Conservation (phyloP, 2,888 invertebrate genomes). For the Amaurobius ferox region DNA sequence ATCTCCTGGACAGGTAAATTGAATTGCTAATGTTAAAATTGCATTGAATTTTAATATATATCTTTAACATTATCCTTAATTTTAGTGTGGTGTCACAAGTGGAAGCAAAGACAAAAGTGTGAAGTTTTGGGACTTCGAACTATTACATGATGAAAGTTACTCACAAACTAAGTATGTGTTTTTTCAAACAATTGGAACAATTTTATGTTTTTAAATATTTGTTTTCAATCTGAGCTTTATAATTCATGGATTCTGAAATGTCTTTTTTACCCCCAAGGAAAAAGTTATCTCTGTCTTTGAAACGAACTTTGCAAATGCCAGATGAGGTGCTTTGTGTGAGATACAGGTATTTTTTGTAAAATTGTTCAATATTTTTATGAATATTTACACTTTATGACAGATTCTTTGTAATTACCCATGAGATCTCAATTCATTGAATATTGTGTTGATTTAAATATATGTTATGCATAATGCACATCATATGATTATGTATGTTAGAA, state of each 20-base stretch:
- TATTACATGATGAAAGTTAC: constrained; percentile 82
- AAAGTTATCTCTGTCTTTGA: constrained; percentile 82
- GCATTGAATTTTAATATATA: no score
- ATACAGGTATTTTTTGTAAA: constrained; percentile 79
- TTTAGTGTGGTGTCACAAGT: constrained; percentile 86
- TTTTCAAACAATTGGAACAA: no score
- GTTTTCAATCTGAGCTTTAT: neutral
- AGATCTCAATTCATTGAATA: no score
- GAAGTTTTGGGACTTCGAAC: constrained; percentile 95
- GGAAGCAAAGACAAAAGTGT: constrained; percentile 93
- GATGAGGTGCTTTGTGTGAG: constrained; percentile 90
- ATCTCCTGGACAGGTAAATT: constrained; percentile 86
- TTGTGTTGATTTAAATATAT: no score
- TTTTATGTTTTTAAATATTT: neutral
- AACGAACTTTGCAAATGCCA: constrained; percentile 89
- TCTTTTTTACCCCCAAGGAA: constrained; percentile 74
- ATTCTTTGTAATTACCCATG: no score
- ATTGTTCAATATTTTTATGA: no score
- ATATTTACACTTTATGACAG: no score
- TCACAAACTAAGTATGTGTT: constrained; percentile 38
- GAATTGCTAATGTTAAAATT: neutral
- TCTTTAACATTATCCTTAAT: constrained; percentile 72
- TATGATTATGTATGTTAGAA: no score
- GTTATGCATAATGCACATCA: no score
- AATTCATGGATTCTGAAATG: neutral